phyloP scores from a whole-genome alignment of 2,797 vertebrate species.

The Apodemus agrarius region DNA sequence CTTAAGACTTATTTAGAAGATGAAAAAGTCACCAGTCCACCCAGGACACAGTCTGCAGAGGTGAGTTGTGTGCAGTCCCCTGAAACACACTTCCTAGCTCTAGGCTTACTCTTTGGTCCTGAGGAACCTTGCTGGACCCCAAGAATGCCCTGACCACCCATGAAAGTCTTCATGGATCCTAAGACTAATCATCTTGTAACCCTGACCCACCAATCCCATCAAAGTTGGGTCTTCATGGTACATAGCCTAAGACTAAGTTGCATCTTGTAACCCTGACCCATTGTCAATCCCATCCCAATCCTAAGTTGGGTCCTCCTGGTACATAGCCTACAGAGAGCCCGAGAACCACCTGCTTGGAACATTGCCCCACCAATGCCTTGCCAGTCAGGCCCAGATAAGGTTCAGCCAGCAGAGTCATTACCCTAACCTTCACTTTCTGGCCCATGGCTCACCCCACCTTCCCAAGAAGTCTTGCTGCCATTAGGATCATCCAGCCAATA shows the following conservation, averaged over 20 bases:
- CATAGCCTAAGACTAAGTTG: background rate
- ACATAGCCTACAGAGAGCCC: background rate
- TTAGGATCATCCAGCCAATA: background rate
- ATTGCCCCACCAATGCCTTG: background rate
- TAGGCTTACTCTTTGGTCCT: background rate
- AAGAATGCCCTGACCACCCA: background rate
- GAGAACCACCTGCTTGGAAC: background rate
- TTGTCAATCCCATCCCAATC: no score
- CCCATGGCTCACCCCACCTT: background rate
- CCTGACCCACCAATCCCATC: background rate
- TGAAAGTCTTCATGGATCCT: background rate
- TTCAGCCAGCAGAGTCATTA: background rate
- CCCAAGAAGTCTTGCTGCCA: background rate
- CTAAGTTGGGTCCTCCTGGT: background rate
- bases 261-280: background rate
- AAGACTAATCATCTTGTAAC: background rate
- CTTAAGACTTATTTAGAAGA: background rate
- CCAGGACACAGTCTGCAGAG: background rate
- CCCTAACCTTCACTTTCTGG: background rate
- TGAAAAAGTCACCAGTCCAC: background rate
- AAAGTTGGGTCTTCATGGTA: background rate
- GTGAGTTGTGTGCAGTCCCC: background rate
- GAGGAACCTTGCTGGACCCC: background rate
- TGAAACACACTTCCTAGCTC: background rate
- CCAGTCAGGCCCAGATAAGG: background rate